Base-by-base conservation (phyloP, 2,888 invertebrate species). In the Callinectes sapidus region DNA sequence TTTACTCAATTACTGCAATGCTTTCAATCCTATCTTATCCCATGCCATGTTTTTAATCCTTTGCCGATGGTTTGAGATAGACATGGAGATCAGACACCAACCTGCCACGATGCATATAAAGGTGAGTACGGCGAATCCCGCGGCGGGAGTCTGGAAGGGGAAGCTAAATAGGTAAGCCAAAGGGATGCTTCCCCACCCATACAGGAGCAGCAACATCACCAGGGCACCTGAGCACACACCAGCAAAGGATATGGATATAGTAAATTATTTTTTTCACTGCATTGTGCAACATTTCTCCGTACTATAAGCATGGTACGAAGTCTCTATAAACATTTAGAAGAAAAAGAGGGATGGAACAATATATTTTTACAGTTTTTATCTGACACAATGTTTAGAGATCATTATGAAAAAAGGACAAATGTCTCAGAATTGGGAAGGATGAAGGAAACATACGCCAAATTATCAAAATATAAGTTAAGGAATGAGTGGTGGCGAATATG, bases 151-250 rank as follows among this genome's bases (percentile, higher is more conserved):
- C 23, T 91, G 71, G 94, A 93, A 94, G 61, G 89, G 90, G 92
- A 92, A 94, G 71, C 94, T 94, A 90, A 94, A 92, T 61, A 94
- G 90, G 88, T 94, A 94, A 3, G 94, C 91, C 90, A 94, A 66
- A 5, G 94, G 94, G 48, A 94, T 91, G 85, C 90, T 90, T 18
- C 93, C 90, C 90, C 91, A 92, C 0, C 94, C 94, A 77, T 92
- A 93, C 90, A 94, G 28, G 42, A 93, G 5, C 55, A 94, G 81
- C 28, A 94, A 35, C 35, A 94, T 39, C 48, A 94, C 61, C 71
- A 94, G 87, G 0, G 92, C 94, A 14, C 92, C 94, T 94, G 89
- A n/a, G 28, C 14, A 28, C 23, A n/a, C 32, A 54, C 28, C 2
- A 5, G 48, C 14, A 28, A 88, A 14, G 55, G 61, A 28, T 81